Evolutionary conservation across 2,888 invertebrate species (phyloP).

Genomic region (Amphipoea oculea): DNA sequence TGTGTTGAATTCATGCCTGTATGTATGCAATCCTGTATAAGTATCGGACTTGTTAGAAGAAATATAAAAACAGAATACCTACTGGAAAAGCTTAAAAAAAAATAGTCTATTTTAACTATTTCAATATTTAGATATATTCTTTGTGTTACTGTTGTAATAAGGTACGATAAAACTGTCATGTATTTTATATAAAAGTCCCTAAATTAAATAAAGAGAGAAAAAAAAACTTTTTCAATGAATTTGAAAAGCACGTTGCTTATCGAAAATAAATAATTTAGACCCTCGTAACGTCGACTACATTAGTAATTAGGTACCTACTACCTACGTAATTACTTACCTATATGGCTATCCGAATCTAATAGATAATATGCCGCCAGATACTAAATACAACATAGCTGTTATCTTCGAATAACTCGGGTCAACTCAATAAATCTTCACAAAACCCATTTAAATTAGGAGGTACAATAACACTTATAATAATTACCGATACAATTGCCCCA

Average conservation of each 20-base stretch:
- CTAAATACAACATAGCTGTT: conserved; percentile 2
- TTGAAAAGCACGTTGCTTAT: background rate
- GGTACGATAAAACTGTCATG: too few relatives aligned
- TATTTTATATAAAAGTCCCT: too few relatives aligned
- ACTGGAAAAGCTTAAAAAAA: background rate
- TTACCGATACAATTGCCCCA: conserved; percentile 32
- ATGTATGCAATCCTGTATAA: too few relatives aligned
- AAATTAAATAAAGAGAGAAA: too few relatives aligned
- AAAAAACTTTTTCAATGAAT: background rate
- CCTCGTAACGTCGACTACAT: background rate
- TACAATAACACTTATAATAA: conserved; percentile 47
- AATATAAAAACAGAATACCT: background rate
- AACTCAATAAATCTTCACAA: conserved; percentile 25
- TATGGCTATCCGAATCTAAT: background rate
- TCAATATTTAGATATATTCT: too few relatives aligned
- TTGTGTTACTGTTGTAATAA: too few relatives aligned
- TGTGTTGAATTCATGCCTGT: too few relatives aligned
- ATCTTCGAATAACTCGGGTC: conserved; percentile 25
- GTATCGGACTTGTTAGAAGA: too few relatives aligned
- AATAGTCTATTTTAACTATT: background rate
- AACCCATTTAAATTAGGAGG: conserved; percentile 39
- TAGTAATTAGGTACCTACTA: background rate
- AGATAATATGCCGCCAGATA: conserved; percentile 13
- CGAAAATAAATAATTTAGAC: background rate
- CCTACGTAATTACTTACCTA: background rate